phyloP scores from a whole-genome alignment of 92 coral and sea anemone genomes.

The Plumapathes pennacea region DNA sequence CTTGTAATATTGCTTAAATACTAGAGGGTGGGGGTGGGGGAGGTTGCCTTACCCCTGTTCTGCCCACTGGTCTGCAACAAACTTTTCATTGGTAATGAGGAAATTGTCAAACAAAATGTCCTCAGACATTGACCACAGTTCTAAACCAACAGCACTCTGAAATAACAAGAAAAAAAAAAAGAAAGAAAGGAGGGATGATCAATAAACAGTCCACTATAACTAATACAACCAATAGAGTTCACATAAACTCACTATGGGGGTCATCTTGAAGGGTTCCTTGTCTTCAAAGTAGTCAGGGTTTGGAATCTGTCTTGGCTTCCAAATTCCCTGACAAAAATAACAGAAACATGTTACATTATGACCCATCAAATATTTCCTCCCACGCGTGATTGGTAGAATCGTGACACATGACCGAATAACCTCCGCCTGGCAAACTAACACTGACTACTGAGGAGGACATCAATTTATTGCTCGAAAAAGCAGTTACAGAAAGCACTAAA shows the following conservation, averaged over 20 bases:
- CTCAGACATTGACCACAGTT: slow-evolving; percentile 98
- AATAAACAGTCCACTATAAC: neutral
- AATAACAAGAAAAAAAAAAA: neutral
- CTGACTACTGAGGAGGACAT: too few species aligned
- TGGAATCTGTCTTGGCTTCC: slow-evolving; percentile 91
- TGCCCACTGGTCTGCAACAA: slow-evolving; percentile 93
- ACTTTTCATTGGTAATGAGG: slow-evolving; percentile 78
- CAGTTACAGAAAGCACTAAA: too few species aligned
- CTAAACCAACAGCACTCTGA: slow-evolving; percentile 94
- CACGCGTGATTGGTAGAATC: too few species aligned
- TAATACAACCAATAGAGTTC: neutral
- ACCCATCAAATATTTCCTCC: too few species aligned
- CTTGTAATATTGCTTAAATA: too few species aligned
- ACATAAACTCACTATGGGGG: slow-evolving; percentile 74
- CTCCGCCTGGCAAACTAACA: too few species aligned
- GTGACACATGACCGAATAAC: too few species aligned
- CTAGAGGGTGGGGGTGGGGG: too few species aligned
- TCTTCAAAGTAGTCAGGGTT: slow-evolving; percentile 98
- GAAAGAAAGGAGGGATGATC: neutral
- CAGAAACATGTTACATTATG: too few species aligned
- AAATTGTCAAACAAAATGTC: slow-evolving; percentile 93
- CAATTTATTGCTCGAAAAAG: too few species aligned
- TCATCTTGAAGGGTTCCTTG: slow-evolving; percentile 93
- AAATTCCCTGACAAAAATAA: slow-evolving; percentile 99
- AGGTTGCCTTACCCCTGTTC: slow-evolving; percentile 65